Evolutionary conservation across 2,113 vertebrate genomes (phyloP).

Genomic region (Daboia siamensis): DNA sequence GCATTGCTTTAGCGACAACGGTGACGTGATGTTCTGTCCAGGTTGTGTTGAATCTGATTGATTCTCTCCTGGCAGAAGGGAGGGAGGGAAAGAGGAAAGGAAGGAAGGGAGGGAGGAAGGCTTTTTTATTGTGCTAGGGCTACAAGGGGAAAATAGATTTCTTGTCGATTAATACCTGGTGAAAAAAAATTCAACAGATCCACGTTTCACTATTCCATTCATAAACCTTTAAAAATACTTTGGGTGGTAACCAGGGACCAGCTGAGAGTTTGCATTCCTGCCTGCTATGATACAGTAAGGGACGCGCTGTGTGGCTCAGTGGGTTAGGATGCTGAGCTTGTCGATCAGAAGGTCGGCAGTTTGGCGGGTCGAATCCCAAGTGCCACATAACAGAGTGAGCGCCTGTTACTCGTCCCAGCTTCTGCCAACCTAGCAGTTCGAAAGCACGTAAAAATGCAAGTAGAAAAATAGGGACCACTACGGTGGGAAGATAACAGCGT

Average conservation of each 20-base stretch:
- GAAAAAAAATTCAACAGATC: neutral
- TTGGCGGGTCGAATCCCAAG: too few relatives aligned
- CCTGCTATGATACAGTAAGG: neutral
- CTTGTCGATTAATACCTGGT: neutral
- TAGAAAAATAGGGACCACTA: too few relatives aligned
- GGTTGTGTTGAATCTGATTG: neutral
- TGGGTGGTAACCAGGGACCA: neutral
- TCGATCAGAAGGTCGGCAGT: too few relatives aligned
- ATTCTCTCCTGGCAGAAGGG: neutral
- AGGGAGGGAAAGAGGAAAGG: too few relatives aligned
- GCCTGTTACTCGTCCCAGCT: too few relatives aligned
- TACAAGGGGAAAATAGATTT: neutral
- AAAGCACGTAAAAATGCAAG: too few relatives aligned
- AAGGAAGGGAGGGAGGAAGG: neutral
- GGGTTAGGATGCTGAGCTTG: too few relatives aligned
- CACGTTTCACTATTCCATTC: neutral
- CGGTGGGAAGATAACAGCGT: too few relatives aligned
- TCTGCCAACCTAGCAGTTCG: too few relatives aligned
- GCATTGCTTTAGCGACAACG: neutral
- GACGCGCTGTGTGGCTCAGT: too few relatives aligned
- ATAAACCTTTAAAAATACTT: neutral
- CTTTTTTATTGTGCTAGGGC: neutral
- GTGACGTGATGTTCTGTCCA: neutral
- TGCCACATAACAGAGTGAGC: too few relatives aligned
- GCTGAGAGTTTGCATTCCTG: neutral